phyloP scores from a whole-genome alignment of 2,888 invertebrate species.

The Dryomyza anilis region DNA sequence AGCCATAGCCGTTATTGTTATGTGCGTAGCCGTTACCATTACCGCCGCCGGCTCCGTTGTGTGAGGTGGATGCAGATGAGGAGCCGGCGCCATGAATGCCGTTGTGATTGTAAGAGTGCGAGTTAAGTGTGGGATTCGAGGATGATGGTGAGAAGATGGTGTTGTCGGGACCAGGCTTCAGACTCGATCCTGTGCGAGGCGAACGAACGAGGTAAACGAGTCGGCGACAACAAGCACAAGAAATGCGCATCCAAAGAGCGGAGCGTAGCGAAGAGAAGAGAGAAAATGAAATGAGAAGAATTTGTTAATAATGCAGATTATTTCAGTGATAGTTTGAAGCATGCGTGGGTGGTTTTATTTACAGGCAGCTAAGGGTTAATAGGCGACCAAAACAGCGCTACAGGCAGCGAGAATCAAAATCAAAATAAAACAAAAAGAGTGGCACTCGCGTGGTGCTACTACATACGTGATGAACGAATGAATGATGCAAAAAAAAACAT shows the following conservation, averaged over 20 bases:
- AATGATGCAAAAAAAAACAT: too few species aligned
- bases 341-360: too few species aligned
- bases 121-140: conserved; percentile 57
- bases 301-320: not conserved
- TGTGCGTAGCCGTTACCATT: conserved; percentile 31
- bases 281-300: conserved; percentile 27
- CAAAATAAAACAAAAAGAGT: not conserved
- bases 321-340: too few species aligned
- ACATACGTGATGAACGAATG: too few species aligned
- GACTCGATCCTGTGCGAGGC: conserved; percentile 54
- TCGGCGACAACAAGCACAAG: conserved; percentile 20
- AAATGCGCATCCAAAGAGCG: conserved; percentile 12
- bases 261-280: conserved; percentile 20
- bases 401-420: not conserved
- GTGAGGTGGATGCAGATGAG: conserved; percentile 22
- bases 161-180: conserved; percentile 59
- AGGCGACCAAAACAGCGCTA: too few species aligned
- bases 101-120: conserved; percentile 50
- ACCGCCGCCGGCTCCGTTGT: conserved; percentile 9
- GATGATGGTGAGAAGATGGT: conserved; percentile 48
- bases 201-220: conserved; percentile 2
- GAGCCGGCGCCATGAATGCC: conserved; percentile 33
- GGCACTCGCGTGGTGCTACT: too few species aligned
- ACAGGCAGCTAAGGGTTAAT: not conserved
- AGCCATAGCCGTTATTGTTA: conserved; percentile 30